Evolutionary conservation across 1,140 invertebrate species (phyloP).

Genomic region (Epicauta chinensis): DNA sequence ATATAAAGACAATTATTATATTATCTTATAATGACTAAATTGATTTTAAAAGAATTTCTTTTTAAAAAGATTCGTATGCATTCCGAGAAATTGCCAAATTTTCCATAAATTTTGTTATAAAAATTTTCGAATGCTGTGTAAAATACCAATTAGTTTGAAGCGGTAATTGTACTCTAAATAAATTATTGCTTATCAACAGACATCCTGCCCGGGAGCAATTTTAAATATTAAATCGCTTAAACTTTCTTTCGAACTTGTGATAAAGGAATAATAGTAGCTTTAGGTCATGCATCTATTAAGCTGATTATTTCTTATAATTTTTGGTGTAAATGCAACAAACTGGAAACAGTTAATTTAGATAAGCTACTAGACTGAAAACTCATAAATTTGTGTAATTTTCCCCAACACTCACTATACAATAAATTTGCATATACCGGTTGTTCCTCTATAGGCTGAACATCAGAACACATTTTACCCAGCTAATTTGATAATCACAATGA

Average conservation of each 20-base stretch:
- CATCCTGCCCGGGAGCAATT: slow-evolving; percentile 8
- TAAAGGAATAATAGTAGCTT: slow-evolving; percentile 16
- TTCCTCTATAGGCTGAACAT: no score
- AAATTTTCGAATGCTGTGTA: neutral
- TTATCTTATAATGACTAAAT: neutral
- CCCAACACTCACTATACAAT: no score
- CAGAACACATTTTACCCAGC: no score
- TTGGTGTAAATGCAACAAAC: slow-evolving; percentile 11
- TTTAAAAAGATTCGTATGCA: no score
- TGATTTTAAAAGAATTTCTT: no score
- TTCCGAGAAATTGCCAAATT: no score
- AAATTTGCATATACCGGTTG: no score
- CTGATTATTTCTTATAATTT: slow-evolving; percentile 14
- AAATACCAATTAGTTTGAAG: neutral
- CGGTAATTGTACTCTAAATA: slow-evolving; percentile 8
- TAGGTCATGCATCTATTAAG: slow-evolving; percentile 3
- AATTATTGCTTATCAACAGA: slow-evolving; percentile 16
- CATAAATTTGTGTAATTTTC: no score
- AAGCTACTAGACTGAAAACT: slow-evolving; percentile 7
- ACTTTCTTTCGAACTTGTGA: slow-evolving; percentile 16
- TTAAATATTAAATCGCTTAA: slow-evolving; percentile 14
- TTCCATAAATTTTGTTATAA: no score
- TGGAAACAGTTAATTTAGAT: slow-evolving; percentile 13
- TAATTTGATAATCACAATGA: no score
- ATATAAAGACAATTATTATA: slow-evolving; percentile 10